Base-by-base conservation (phyloP, 2,888 invertebrate genomes). In the Pachymerium ferrugineum region DNA sequence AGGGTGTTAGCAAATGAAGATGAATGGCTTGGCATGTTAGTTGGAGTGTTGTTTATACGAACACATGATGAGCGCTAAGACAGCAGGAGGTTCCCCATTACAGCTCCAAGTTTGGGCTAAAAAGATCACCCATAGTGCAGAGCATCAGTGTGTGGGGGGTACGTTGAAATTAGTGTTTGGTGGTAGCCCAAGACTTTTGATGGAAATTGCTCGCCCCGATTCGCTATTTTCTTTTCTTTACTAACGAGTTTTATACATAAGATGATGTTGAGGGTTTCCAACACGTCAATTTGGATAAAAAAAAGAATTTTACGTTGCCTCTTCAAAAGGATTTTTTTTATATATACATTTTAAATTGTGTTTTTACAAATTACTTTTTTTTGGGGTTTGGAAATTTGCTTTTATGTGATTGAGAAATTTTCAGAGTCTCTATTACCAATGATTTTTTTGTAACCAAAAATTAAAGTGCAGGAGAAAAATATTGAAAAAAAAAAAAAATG, bases 1-100 rank as follows among this genome's bases (percentile, higher is more conserved):
- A 54, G 47, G 47, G 47, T 54, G 47, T 54, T 54, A 54, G 47
- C 47, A 54, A 54, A 54, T 54, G 47, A 54, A 54, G 47, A 54
- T 54, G 47, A 54, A 54, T 54, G 47, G 47, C 47, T 54, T 22
- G 47, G 47, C 47, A 54, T 54, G 47, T 54, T n/a, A 54, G 47
- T 54, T 54, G 47, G 47, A 54, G 47, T 54, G 47, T 54, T 54
- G 47, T 54, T 54, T 54, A 54, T 54, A 54, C 47, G 47, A 54
- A 54, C 47, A 22, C 47, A 54, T 54, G 47, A 54, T 54, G 47
- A 54, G 47, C 47, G 47, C 47, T 54, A 54, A 54, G 47, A 54
- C 47, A 54, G 47, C 47, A 54, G 47, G 47, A 54, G 47, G 47
- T 19, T 54, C 22, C 47, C 47, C 47, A 54, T 54, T 54, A 54